phyloP scores from a whole-genome alignment of 2,888 invertebrate genomes.

The Andrena minutula region DNA sequence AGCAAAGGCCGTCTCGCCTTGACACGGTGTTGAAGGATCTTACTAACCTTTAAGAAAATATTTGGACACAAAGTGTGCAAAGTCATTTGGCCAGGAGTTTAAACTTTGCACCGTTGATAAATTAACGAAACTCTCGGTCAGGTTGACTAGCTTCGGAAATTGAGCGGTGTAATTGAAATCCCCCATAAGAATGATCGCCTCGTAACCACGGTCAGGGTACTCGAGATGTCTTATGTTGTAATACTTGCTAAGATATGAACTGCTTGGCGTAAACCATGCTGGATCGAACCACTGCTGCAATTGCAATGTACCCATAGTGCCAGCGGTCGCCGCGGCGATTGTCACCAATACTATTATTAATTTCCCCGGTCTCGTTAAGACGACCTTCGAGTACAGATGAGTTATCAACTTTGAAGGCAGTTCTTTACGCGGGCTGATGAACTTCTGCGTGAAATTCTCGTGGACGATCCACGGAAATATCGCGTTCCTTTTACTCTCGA shows the following conservation, averaged over 20 bases:
- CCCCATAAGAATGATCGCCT: constrained; percentile 89
- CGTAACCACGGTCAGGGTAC: constrained; percentile 89
- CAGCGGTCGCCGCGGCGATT: constrained; percentile 87
- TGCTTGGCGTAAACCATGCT: constrained; percentile 91
- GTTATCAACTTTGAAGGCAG: constrained; percentile 87
- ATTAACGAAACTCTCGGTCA: constrained; percentile 86
- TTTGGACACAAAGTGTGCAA: constrained; percentile 87
- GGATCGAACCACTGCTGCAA: constrained; percentile 93
- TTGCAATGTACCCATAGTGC: constrained; percentile 87
- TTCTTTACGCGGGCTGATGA: constrained; percentile 86
- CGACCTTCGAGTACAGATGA: constrained; percentile 87
- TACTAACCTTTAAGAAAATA: constrained; percentile 87
- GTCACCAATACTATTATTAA: constrained; percentile 88
- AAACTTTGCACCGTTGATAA: constrained; percentile 86
- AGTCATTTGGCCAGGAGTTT: constrained; percentile 89
- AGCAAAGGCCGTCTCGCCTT: too few species aligned
- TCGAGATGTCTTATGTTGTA: constrained; percentile 86
- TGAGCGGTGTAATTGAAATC: constrained; percentile 88
- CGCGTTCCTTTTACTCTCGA: constrained; percentile 88
- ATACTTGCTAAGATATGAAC: constrained; percentile 89
- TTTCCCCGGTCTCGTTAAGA: constrained; percentile 90
- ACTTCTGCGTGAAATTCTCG: constrained; percentile 86
- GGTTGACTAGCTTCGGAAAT: constrained; percentile 87
- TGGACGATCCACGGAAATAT: constrained; percentile 89
- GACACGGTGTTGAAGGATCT: not conserved